These are phyloP conservation scores for Ichneumoninae sp. DNA, from an alignment of 2,888 invertebrate genomes.

Conservation along the genomic window DNA sequence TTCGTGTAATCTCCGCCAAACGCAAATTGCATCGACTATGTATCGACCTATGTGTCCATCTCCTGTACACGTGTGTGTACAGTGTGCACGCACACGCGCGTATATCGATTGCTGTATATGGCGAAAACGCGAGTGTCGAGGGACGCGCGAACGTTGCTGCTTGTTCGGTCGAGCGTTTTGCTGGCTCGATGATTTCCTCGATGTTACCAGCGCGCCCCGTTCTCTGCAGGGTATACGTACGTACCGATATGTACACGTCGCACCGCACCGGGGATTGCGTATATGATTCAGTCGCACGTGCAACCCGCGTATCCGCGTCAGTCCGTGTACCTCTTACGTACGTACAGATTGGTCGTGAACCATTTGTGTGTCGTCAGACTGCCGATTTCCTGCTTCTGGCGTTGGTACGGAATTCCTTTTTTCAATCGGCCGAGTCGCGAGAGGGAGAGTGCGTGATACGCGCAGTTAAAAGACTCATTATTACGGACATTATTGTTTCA, in stretches of 20 bases:
- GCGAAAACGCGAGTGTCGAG: conserved; percentile 37
- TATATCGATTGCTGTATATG: conserved; percentile 16
- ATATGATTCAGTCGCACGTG: conserved; percentile 65
- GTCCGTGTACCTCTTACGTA: conserved; percentile 12
- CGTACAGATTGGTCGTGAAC: conserved; percentile 33
- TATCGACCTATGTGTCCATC: neutral
- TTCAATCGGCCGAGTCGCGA: neutral
- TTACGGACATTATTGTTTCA: neutral
- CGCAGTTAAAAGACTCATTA: neutral
- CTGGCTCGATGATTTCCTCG: conserved; percentile 38
- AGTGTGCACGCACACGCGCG: neutral
- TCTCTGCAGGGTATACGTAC: neutral
- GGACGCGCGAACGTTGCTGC: conserved; percentile 28
- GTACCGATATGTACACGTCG: conserved; percentile 12
- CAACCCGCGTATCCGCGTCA: conserved; percentile 55
- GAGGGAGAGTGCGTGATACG: too few relatives aligned
- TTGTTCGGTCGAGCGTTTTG: conserved; percentile 33
- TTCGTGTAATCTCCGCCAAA: conserved; percentile 65
- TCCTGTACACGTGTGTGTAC: neutral
- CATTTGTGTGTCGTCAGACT: conserved; percentile 50
- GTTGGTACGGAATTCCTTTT: neutral
- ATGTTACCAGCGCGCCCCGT: conserved; percentile 8
- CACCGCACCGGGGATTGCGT: conserved; percentile 18
- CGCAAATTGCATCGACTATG: conserved; percentile 61
- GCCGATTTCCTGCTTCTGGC: conserved; percentile 51